A percentile compares a stretch with the other conserved stretches of the same genome.
Conservation (phyloP, 2,797 vertebrate genomes). For the Mionectes olivaceus region DNA sequence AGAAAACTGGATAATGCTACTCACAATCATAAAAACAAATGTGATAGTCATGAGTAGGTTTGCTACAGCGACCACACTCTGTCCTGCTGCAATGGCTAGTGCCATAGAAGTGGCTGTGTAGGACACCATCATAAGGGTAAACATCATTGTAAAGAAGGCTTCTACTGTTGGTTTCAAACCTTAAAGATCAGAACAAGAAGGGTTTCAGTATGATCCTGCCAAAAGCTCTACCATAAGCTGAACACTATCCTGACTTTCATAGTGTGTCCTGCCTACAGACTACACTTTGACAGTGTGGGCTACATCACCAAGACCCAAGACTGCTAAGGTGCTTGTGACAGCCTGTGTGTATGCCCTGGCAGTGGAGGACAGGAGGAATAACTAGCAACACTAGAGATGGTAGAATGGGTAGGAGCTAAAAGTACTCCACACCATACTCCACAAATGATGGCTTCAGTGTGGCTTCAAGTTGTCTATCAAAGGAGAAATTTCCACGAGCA, state of each 20-base stretch:
- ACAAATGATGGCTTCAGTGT: background rate
- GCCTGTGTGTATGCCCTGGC: background rate
- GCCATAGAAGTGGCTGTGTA: conserved; percentile 89
- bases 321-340: background rate
- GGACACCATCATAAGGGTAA: conserved; percentile 86
- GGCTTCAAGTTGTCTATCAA: background rate
- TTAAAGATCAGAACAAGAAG: conserved; percentile 60
- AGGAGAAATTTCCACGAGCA: background rate
- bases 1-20: conserved; percentile 40
- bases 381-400: background rate
- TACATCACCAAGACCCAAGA: background rate
- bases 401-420: background rate
- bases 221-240: background rate
- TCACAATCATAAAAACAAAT: conserved; percentile 95
- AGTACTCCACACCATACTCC: background rate
- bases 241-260: rapidly evolving
- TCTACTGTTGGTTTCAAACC: conserved; percentile 82
- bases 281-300: background rate
- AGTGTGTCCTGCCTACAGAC: background rate
- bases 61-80: conserved; percentile 85
- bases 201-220: background rate
- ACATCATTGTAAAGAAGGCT: conserved; percentile 87
- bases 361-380: background rate
- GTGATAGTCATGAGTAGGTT: conserved; percentile 87
- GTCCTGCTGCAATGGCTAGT: conserved; percentile 90